These are phyloP conservation scores for Ibidorhyncha struthersii DNA, from an alignment of 2,113 vertebrate genomes.

Conservation along the genomic window DNA sequence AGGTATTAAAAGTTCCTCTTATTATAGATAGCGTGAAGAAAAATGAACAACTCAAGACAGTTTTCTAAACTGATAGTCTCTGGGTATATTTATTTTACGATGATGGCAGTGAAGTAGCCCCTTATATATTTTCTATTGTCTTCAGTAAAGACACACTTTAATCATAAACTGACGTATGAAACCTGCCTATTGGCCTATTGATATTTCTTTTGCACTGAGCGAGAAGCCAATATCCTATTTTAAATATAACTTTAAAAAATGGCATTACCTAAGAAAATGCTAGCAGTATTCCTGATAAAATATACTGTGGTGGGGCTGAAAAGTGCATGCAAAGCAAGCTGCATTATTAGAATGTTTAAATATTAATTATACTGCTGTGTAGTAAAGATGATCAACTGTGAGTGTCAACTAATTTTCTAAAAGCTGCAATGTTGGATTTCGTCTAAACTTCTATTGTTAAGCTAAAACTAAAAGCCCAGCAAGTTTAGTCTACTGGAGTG, in stretches of 20 bases:
- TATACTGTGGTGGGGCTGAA: conserved; percentile 94
- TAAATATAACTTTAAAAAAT: conserved; percentile 74
- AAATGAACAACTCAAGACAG: conserved; percentile 8
- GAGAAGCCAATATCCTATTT: conserved; percentile 60
- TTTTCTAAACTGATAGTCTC: conserved; percentile 31
- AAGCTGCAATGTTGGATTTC: conserved; percentile 81
- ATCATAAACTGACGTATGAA: conserved; percentile 57
- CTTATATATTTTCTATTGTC: conserved; percentile 59
- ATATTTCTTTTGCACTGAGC: conserved; percentile 55
- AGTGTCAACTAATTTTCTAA: conserved; percentile 91
- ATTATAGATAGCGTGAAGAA: neutral
- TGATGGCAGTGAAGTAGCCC: conserved; percentile 41
- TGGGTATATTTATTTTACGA: conserved; percentile 53
- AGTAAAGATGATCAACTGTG: conserved; percentile 98
- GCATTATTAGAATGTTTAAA: conserved; percentile 99
- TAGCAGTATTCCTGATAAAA: conserved; percentile 89
- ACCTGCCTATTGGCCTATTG: conserved; percentile 53
- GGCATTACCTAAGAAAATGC: conserved; percentile 72
- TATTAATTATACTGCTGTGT: conserved; percentile 99
- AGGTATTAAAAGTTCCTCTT: conserved; percentile 45
- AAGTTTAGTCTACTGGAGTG: conserved; percentile 81
- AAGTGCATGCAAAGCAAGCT: conserved; percentile 96
- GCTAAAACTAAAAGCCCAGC: conserved; percentile 83
- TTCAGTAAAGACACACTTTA: conserved; percentile 59
- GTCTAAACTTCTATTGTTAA: conserved; percentile 79